Evolutionary conservation across 2,797 vertebrate species (phyloP), one percentile per base, ranked within the genome.

Genomic region (Gallinago nigripennis): DNA sequence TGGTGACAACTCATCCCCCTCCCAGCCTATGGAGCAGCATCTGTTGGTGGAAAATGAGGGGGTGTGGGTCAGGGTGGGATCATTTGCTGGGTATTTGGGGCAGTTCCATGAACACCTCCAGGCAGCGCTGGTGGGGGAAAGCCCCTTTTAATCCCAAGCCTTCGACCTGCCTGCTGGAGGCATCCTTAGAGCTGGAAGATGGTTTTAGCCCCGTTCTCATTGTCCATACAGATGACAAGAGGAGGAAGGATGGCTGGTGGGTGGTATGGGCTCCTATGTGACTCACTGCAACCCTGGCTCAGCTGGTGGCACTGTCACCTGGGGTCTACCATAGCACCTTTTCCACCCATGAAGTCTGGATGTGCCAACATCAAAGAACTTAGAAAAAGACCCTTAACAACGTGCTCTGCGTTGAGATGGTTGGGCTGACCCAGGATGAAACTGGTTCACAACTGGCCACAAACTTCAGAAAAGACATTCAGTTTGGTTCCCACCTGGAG

Each of bases 341-440:
- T 57, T 53, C 39, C 39, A 5, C 16, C 0, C 4, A 2, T 30
- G 27, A 50, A 91, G 57, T 51, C 24, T 0, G 0, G 56, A 45
- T 88, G 7, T 64, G 82, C 72, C 57, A 87, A 77, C 33, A 57
- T 25, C 35, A 16, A 6, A 1, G 2, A 25, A 25, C 25, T 45
- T 25, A 12, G 53, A 3, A 31, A 31, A 43, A 43, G 41, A 43
- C 41, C 13, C 41, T 43, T 43, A 16, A 43, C 41, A 20, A 31
- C 2, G 3, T 57, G n/a, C 27, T 41, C 60, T 45, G 37, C 1
- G 0, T 21, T 76, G 63, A 61, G 85, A 16, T 30, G 65, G 27
- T 16, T 92, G 48, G 57, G 68, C 37, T 86, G 61, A 41, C 41
- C 35, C 51, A 45, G 35, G 31, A 54, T 25, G 23, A 78, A 75